Percentiles rank a stretch among this genome's conserved stretches.
Conservation (phyloP, 1,140 invertebrate species). For the Drosophila trapezifrons region DNA sequence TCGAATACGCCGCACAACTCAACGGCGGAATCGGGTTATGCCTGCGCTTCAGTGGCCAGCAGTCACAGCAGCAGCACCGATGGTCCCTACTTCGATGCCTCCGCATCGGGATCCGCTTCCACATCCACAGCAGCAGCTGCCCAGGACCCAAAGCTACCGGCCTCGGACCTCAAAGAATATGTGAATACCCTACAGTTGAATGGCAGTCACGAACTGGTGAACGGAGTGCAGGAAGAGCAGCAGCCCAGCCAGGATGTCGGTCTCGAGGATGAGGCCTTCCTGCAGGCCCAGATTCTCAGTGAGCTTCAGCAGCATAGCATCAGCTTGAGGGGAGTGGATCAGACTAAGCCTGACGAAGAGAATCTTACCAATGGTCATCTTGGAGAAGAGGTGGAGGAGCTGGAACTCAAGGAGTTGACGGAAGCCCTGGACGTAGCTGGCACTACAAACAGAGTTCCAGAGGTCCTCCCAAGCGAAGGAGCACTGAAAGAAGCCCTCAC, state of each 20-base stretch:
- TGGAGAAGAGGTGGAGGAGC: constrained; percentile 9
- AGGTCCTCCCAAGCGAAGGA: not conserved
- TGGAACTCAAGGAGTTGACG: constrained; percentile 4
- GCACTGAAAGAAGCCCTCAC: not conserved
- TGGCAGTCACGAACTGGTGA: constrained; percentile 46
- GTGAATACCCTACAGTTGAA: constrained; percentile 52
- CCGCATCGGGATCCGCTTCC: constrained; percentile 49
- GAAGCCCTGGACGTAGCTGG: constrained; percentile 27
- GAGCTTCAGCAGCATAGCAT: constrained; percentile 70
- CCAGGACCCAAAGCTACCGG: constrained; percentile 29
- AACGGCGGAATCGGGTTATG: constrained; percentile 85
- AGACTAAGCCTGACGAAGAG: constrained; percentile 19
- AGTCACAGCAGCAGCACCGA: constrained; percentile 84
- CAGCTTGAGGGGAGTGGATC: constrained; percentile 20
- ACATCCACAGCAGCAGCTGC: constrained; percentile 42
- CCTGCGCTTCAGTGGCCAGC: constrained; percentile 84
- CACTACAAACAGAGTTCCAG: constrained; percentile 17
- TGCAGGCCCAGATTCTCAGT: constrained; percentile 73
- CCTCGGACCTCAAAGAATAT: constrained; percentile 41
- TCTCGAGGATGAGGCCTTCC: constrained; percentile 42
- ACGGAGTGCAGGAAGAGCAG: constrained; percentile 38
- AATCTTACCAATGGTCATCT: constrained; percentile 48
- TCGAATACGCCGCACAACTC: constrained; percentile 84
- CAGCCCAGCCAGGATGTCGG: not conserved
- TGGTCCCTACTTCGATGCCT: constrained; percentile 85